Percentiles rank a stretch among this genome's conserved stretches.
These are phyloP conservation scores for Perizoma affinitatum DNA, from an alignment of 2,888 invertebrate species.

Conservation along the genomic window DNA sequence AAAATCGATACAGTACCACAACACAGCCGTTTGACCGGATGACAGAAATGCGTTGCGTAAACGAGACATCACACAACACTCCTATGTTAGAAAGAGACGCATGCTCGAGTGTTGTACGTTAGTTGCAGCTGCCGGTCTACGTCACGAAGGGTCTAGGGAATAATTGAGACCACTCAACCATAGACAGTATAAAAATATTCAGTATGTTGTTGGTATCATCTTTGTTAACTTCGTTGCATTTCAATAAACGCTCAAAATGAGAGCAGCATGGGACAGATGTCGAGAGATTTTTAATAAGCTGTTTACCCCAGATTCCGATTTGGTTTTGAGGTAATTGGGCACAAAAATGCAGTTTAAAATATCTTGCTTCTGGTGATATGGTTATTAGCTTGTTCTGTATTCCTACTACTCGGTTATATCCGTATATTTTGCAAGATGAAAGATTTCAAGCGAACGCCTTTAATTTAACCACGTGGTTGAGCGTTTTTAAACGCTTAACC, in stretches of 20 bases:
- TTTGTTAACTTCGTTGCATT: constrained; percentile 37
- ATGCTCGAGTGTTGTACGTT: constrained; percentile 65
- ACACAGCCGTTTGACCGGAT: constrained; percentile 67
- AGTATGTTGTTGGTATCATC: constrained; percentile 49
- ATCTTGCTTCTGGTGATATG: constrained; percentile 12
- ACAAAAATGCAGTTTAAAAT: constrained; percentile 26
- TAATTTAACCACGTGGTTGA: neutral
- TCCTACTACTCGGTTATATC: neutral
- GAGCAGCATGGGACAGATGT: constrained; percentile 26
- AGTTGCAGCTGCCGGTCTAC: constrained; percentile 79
- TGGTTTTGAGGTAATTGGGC: constrained; percentile 20
- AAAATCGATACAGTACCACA: constrained; percentile 68
- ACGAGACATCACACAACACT: constrained; percentile 47
- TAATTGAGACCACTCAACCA: constrained; percentile 72
- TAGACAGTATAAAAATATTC: constrained; percentile 58
- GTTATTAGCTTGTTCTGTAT: neutral
- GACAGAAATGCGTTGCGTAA: constrained; percentile 67
- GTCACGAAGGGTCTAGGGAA: constrained; percentile 76
- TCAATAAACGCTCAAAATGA: constrained; percentile 15
- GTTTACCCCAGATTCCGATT: constrained; percentile 37
- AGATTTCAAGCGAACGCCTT: neutral
- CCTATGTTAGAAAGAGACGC: constrained; percentile 58
- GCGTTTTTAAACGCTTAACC: neutral
- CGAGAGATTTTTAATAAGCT: constrained; percentile 28
- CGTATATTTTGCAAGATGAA: constrained; percentile 9